Base-by-base conservation (phyloP, 2,888 invertebrate genomes). In the Pyrochroa serraticornis region DNA sequence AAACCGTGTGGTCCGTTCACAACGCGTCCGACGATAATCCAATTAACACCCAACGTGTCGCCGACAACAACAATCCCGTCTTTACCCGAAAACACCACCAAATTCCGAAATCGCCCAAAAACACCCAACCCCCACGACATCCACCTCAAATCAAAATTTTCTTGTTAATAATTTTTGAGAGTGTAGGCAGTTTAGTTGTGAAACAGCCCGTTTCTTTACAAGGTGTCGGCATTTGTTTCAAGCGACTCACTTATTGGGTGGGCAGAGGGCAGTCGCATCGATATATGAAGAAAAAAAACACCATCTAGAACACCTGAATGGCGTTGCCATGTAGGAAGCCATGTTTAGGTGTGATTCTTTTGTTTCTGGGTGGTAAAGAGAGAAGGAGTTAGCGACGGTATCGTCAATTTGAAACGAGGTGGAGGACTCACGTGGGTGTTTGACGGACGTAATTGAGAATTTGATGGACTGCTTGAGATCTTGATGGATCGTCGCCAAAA, bases 321-420 rank as follows among this genome's bases (percentile, higher is more conserved):
- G 77, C 76, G 76, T 75, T 75, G 73, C 74, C 71, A 73, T 72
- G 75, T 71, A 76, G 76, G 77, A 75, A 77, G 77, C 77, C 78
- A 77, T 78, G 75, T 75, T 42, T 78, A 73, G 73, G 71, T 71
- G 76, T 71, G 71, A 74, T 71, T 74, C 75, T 75, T 76, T 75
- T 76, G 75, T 76, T 77, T 76, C 78, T 78, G 77, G 78, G 78
- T 77, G 78, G 78, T 73, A 76, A 72, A 76, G 63, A 70, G 67
- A 70, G 75, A 76, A 46, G 59, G 60, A 35, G 41, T 65, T 50
- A 35, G 36, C 49, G 36, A 41, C 32, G 36, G 34, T 37, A 42
- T 30, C 46, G 47, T 51, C 61, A 31, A 55, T 32, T 10, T 8
- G 47, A 41, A 47, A 39, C 8, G 30, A 10, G 36, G 33, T 14